Evolutionary conservation across 2,113 vertebrate genomes (phyloP).

Genomic region (Gavialis gangeticus): DNA sequence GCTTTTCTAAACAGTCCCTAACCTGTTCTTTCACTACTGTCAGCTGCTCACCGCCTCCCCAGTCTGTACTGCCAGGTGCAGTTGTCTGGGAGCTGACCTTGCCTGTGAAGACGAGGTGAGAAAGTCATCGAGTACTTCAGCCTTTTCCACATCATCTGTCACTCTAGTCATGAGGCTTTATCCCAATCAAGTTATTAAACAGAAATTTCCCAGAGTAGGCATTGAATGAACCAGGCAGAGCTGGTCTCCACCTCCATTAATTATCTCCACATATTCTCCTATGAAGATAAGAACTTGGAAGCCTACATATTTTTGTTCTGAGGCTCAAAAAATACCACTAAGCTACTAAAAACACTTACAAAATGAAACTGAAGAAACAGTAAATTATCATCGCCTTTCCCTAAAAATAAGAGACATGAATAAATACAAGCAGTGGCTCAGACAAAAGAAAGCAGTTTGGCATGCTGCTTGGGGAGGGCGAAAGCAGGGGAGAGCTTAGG

Average conservation of each 20-base stretch:
- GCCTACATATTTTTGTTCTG: not conserved
- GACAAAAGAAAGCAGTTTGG: not conserved
- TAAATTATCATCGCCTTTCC: not conserved
- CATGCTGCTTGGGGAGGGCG: not conserved
- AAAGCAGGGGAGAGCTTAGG: not conserved
- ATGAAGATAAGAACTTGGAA: not conserved
- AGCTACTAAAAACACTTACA: not conserved
- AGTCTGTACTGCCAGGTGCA: no score
- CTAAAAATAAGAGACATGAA: no score
- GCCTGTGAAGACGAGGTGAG: no score
- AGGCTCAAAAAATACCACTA: not conserved
- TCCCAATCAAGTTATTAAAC: not conserved
- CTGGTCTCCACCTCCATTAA: fast-evolving
- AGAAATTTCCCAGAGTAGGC: not conserved
- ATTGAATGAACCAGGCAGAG: not conserved
- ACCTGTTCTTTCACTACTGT: no score
- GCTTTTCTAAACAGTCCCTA: no score
- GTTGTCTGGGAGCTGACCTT: no score
- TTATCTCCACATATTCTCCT: not conserved
- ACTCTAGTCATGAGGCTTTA: no score
- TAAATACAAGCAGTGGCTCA: not conserved
- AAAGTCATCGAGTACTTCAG: no score
- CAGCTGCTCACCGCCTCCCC: no score
- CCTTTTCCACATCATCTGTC: no score
- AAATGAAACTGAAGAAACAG: fast-evolving